phyloP scores from a whole-genome alignment of 2,797 vertebrate genomes.

The Gambelia wislizenii region DNA sequence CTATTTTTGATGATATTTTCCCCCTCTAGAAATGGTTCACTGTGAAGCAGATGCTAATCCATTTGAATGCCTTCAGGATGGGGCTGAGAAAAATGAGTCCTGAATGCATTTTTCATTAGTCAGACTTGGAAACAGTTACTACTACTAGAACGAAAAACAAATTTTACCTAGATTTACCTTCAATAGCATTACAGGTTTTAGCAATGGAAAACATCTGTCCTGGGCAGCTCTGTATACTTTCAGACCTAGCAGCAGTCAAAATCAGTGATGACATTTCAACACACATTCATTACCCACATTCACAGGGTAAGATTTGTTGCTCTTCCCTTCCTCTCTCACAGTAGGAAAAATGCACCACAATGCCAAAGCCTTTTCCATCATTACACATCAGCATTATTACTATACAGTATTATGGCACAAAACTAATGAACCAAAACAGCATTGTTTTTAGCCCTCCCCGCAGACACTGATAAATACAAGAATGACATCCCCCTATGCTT shows the following conservation, averaged over 20 bases:
- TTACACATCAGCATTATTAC: constrained; percentile 48
- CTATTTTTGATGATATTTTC: constrained; percentile 1
- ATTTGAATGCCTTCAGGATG: not conserved
- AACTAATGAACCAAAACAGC: constrained; percentile 24
- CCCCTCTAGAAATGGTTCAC: constrained; percentile 13
- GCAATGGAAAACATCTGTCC: constrained; percentile 19
- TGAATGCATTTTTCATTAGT: not conserved
- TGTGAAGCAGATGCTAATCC: not conserved
- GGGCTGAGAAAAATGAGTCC: not conserved
- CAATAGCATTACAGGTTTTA: not conserved
- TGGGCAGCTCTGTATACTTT: constrained; percentile 6
- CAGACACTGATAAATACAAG: constrained; percentile 75
- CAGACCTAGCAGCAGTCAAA: constrained; percentile 41
- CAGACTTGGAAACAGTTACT: constrained; percentile 15
- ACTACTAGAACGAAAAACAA: not conserved
- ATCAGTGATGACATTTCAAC: constrained; percentile 16
- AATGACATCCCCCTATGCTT: constrained; percentile 78
- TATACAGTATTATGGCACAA: constrained; percentile 24
- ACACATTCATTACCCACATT: not conserved
- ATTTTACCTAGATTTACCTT: constrained; percentile 10
- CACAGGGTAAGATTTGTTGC: constrained; percentile 39
- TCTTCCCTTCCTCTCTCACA: constrained; percentile 33
- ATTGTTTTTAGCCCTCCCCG: constrained; percentile 51
- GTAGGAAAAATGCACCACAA: constrained; percentile 13
- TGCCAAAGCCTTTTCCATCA: constrained; percentile 37